These are phyloP conservation scores for Quadroppia sp. DNA, from an alignment of 2,888 invertebrate genomes.

Conservation along the genomic window DNA sequence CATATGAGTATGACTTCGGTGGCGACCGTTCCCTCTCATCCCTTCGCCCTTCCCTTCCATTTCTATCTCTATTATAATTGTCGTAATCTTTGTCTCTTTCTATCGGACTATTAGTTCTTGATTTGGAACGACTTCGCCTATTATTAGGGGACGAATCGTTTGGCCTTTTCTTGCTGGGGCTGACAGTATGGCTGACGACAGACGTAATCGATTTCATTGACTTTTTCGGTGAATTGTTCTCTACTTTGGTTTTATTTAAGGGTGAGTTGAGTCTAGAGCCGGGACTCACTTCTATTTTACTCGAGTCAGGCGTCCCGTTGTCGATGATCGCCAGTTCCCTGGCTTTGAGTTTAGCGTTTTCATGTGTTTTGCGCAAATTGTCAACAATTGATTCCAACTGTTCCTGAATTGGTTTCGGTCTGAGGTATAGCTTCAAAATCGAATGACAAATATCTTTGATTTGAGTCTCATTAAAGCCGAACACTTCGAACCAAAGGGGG, in stretches of 20 bases:
- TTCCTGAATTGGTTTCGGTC: conserved; percentile 72
- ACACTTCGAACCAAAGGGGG: conserved; percentile 84
- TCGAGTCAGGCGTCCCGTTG: conserved; percentile 51
- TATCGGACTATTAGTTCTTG: conserved; percentile 8
- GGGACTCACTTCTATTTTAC: not conserved
- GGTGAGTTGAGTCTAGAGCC: conserved; percentile 3
- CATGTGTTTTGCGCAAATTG: conserved; percentile 66
- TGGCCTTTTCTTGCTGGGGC: conserved; percentile 15
- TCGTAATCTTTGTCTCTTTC: conserved; percentile 6
- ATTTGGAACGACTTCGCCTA: conserved; percentile 19
- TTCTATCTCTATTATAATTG: not conserved
- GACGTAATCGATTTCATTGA: not conserved
- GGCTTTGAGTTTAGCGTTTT: conserved; percentile 58
- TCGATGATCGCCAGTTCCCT: conserved; percentile 50
- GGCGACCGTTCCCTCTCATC: not conserved
- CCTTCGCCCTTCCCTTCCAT: not conserved
- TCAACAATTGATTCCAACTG: conserved; percentile 69
- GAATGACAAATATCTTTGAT: conserved; percentile 76
- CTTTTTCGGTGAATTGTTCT: conserved; percentile 7
- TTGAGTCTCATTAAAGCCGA: conserved; percentile 74
- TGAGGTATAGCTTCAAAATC: conserved; percentile 76
- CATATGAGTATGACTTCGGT: not conserved
- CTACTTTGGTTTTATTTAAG: not conserved
- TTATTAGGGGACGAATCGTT: not conserved
- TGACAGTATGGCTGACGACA: not conserved